phyloP scores from a whole-genome alignment of 1,140 invertebrate genomes.

The Macrosteles quadrilineatus region DNA sequence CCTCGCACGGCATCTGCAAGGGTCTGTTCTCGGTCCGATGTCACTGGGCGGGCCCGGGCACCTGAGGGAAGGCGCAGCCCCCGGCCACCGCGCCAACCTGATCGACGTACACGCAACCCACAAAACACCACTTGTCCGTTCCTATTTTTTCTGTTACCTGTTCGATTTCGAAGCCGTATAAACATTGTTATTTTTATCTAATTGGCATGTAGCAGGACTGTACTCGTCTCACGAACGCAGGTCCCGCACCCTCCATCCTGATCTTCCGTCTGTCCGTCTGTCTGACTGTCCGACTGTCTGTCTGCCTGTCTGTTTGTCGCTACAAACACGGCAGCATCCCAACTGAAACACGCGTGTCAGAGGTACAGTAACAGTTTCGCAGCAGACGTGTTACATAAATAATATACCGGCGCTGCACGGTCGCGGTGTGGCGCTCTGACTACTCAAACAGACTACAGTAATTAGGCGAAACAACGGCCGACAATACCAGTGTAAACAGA shows the following conservation, averaged over 20 bases:
- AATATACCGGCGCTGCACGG: too few species aligned
- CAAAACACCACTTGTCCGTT: constrained; percentile 22
- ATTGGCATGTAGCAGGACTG: neutral
- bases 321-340: too few species aligned
- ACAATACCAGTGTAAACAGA: too few species aligned
- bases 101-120: constrained; percentile 21
- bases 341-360: too few species aligned
- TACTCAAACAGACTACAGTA: too few species aligned
- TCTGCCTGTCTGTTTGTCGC: neutral
- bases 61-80: neutral
- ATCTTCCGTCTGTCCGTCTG: neutral
- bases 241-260: neutral
- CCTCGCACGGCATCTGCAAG: neutral
- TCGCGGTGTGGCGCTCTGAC: too few species aligned
- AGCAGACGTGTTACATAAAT: too few species aligned
- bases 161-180: constrained; percentile 23
- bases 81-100: neutral
- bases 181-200: constrained; percentile 25
- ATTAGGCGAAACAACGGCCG: too few species aligned
- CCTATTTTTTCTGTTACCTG: constrained; percentile 23
- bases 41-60: neutral
- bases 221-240: neutral
- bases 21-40: neutral
- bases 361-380: too few species aligned
- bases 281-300: neutral